Conservation (phyloP, 1,140 invertebrate species). For the Heliothis virescens region DNA sequence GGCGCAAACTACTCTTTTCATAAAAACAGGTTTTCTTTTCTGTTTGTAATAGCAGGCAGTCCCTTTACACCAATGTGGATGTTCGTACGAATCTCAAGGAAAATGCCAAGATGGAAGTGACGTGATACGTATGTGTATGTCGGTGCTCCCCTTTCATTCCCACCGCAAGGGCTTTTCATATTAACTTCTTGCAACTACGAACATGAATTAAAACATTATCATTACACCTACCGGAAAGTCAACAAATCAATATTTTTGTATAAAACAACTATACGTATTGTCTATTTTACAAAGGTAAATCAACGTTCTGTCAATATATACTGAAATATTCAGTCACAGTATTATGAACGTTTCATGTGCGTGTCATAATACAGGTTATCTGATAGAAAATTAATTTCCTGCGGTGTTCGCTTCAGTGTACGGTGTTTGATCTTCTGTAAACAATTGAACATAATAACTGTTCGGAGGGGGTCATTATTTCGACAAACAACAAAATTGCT, state of each 20-base stretch:
- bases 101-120: constrained; percentile 4
- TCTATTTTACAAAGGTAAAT: constrained; percentile 3
- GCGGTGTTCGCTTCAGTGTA: constrained; percentile 5
- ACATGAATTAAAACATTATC: constrained; percentile 2
- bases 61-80: constrained; percentile 28
- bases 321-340: constrained; percentile 31
- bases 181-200: not conserved
- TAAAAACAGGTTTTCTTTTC: not conserved
- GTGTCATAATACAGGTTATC: constrained; percentile 40
- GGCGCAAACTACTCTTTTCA: not conserved
- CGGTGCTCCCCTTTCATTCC: constrained; percentile 15
- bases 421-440: constrained; percentile 36
- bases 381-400: constrained; percentile 44
- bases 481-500: not conserved
- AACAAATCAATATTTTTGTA: constrained; percentile 1
- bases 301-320: constrained; percentile 18
- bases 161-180: not conserved
- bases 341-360: constrained; percentile 26
- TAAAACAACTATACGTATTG: not conserved
- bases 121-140: not conserved
- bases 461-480: not conserved
- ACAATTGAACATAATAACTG: constrained; percentile 15
- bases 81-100: constrained; percentile 20
- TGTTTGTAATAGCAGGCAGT: constrained; percentile 11
- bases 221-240: not conserved